Conservation (phyloP, 2,888 invertebrate genomes). For the Micropterix aruncella region DNA sequence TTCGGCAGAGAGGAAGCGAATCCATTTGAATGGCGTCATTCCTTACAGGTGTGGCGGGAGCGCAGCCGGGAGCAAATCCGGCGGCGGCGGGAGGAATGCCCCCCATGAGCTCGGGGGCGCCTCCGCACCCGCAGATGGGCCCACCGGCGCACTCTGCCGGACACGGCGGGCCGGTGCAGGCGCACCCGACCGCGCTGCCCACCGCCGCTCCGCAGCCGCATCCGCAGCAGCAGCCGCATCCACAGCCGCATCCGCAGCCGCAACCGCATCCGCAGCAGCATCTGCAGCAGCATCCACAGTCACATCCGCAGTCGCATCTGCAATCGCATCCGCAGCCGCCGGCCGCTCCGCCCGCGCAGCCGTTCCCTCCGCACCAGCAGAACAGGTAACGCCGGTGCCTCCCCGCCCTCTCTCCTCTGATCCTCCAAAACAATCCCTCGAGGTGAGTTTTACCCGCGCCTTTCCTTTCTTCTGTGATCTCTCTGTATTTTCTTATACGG, state of each 20-base stretch:
- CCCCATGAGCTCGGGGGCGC: constrained; percentile 9
- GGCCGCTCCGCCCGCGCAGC: background rate
- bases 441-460: too few relatives aligned
- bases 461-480: too few relatives aligned
- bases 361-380: background rate
- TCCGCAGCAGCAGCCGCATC: background rate
- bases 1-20: too few relatives aligned
- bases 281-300: background rate
- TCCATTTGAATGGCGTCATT: too few relatives aligned
- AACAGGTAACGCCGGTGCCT: constrained; percentile 1
- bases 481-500: too few relatives aligned
- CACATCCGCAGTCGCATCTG: background rate
- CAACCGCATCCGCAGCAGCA: background rate
- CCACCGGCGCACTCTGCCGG: constrained; percentile 15
- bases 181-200: constrained; percentile 12
- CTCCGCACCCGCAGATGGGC: constrained; percentile 15
- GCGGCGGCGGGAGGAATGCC: constrained; percentile 8
- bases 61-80: constrained; percentile 5
- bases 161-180: constrained; percentile 10
- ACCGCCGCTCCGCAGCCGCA: constrained; percentile 5
- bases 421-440: too few relatives aligned
- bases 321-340: background rate
- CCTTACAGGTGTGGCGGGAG: background rate
- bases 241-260: background rate
- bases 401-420: too few relatives aligned